Evolutionary conservation across 1,140 invertebrate species (phyloP), one percentile per base, ranked within the genome.

Genomic region (Plodia interpunctella): DNA sequence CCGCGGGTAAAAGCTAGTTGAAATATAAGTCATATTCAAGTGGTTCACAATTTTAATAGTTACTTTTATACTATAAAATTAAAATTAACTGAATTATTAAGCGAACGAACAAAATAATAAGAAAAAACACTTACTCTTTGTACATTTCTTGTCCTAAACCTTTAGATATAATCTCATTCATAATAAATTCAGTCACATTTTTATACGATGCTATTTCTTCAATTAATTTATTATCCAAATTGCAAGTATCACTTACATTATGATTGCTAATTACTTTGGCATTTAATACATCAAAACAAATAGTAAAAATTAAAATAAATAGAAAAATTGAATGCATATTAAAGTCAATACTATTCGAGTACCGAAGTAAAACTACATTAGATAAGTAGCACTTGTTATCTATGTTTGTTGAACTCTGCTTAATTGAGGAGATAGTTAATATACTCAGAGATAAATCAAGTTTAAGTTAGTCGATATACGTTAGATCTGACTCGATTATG

Each of bases 121-220:
- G 21, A 25, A 53, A 25, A 25, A n/a, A n/a, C 0, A 53, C 51
- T 53, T 53, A 53, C 51, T 53, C 19, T 25, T 53, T 21, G 9
- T 53, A 53, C 51, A 53, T 53, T 6, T 20, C 21, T 2, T 21
- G 51, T n/a, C 51, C 51, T 25, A 25, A 25, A 25, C 49, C 60
- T 13, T 53, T 58, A n/a, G 35, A 30, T 32, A 28, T 68, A 18
- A 70, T 62, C 55, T 67, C 49, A 15, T 63, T 44, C 50, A 63
- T 66, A 17, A 74, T 70, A 0, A 15, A 25, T 57, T 30, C 55
- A 2, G 63, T 62, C 13, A 62, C 57, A 68, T 70, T 66, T 64
- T 71, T 17, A 21, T 68, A 71, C 2, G 66, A 60, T 17, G 57
- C 51, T 56, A 66, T 70, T 60, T 70, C 62, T 57, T 59, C 19